Percentiles rank a stretch among this genome's conserved stretches.
phyloP scores from a whole-genome alignment of 2,888 invertebrate genomes.

The Oxystoma pomonae region DNA sequence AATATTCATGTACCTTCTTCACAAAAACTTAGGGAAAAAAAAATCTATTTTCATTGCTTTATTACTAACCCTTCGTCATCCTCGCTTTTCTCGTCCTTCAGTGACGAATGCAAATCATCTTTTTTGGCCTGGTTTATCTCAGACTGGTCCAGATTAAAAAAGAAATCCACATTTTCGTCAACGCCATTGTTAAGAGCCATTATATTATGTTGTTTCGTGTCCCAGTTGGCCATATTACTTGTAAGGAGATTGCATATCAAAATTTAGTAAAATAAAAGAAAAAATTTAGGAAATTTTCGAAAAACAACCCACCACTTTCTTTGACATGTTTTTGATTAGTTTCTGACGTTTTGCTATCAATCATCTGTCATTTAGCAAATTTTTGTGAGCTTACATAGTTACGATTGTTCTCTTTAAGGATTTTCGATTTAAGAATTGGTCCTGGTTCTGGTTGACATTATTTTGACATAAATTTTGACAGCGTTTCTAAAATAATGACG shows the following conservation, averaged over 20 bases:
- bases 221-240: not conserved
- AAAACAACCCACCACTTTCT: not conserved
- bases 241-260: not conserved
- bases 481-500: too few relatives aligned
- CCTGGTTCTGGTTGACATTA: too few relatives aligned
- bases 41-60: too few relatives aligned
- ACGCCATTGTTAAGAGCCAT: not conserved
- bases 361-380: too few relatives aligned
- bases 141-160: not conserved
- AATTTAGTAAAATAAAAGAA: not conserved
- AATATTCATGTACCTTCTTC: too few relatives aligned
- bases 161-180: not conserved
- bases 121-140: not conserved
- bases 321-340: not conserved
- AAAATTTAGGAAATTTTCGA: not conserved
- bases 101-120: not conserved
- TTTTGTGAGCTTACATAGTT: too few relatives aligned
- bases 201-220: not conserved
- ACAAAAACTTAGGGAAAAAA: too few relatives aligned
- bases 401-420: too few relatives aligned
- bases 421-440: too few relatives aligned
- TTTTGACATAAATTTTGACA: too few relatives aligned
- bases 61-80: not conserved
- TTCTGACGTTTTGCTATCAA: not conserved
- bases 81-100: not conserved